Base-by-base conservation (phyloP, 2,113 vertebrate genomes). In the Pseudopipra pipra region DNA sequence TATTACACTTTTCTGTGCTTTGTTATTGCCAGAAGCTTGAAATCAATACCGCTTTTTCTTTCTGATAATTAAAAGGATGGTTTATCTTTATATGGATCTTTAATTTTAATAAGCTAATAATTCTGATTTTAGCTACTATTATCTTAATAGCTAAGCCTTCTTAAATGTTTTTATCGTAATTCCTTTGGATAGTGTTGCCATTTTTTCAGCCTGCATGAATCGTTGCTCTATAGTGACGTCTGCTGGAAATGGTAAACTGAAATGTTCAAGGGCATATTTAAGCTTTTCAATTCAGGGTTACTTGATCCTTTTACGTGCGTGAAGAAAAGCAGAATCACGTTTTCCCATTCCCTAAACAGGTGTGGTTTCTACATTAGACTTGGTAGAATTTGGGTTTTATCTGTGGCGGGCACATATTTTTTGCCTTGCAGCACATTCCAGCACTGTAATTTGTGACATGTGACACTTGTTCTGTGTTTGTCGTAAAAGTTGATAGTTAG, bases 61-160 rank as follows among this genome's bases (percentile, higher is more conserved):
- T 96, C 91, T 93, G 85, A 97, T 98, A 96, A 97, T 97, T 98
- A 97, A 96, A 97, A 96, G 73, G 96, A 97, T 96, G 92, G 95
- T 93, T 97, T 97, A 97, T 95, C 95, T 97, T 97, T 97, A 91
- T 97, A 95, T 95, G 89, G 82, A 95, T 90, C 96, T 97, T 97
- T 97, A 97, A 97, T 97, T 97, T 97, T 98, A 97, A 96, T 97
- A 95, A 96, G 95, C 89, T 96, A 97, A 96, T 98, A 97, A 97
- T 97, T 97, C 92, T 96, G 77, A 93, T 98, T 98, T 97, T 96
- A 97, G 97, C 93, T 95, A 94, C 92, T 97, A 87, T 97, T 93
- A 93, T 97, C 86, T 98, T 96, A 97, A 97, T 97, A 96, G 88
- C 97, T 97, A 96, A 82, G 82, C 82, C 96, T 95, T 94, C 95